Conservation (phyloP, 37 sponge, comb jelly and placozoan species). For the Beroe ovata region DNA sequence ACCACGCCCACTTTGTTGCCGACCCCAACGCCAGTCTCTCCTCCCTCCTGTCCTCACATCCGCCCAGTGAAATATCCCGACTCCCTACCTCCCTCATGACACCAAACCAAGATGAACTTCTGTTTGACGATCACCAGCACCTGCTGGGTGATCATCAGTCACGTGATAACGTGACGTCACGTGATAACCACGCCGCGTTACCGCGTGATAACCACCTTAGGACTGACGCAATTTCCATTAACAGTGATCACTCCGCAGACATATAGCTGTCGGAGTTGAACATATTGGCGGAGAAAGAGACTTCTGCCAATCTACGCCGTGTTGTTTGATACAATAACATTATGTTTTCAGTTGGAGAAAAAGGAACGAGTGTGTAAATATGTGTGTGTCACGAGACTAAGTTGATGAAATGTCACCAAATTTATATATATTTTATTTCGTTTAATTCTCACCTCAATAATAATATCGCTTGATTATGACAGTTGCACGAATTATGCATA, state of each 20-base stretch:
- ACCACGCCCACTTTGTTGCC: neutral
- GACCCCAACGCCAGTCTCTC: conserved; percentile 36
- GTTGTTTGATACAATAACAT: no score
- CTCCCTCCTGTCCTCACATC: conserved; percentile 33
- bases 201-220: neutral
- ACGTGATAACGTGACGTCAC: neutral
- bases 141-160: neutral
- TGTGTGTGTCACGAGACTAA: no score
- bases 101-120: conserved; percentile 15
- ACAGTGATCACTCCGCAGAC: conserved; percentile 9
- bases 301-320: no score
- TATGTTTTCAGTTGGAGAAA: no score
- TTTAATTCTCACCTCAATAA: neutral
- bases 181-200: neutral
- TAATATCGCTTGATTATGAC: no score
- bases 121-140: neutral
- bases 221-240: conserved; percentile 21
- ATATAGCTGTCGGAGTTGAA: neutral
- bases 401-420: no score
- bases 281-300: no score
- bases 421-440: neutral
- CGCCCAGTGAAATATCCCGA: conserved; percentile 21
- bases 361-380: no score
- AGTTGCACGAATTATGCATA: no score
- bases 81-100: conserved; percentile 40